Evolutionary conservation across 2,113 vertebrate species (phyloP).

Genomic region (Stigmatopora nigra): DNA sequence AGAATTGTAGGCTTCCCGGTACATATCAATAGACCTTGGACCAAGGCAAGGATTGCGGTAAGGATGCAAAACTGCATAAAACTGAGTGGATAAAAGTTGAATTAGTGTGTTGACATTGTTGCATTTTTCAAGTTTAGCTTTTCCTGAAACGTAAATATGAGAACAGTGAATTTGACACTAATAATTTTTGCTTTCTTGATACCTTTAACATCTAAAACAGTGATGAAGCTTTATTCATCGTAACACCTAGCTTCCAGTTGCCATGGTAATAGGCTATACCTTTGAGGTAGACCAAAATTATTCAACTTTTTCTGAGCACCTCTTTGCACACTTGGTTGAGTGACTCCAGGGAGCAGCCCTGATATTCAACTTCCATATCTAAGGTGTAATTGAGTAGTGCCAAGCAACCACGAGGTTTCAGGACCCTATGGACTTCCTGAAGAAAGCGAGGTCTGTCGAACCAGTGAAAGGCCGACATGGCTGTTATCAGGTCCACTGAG

Average conservation of each 20-base stretch:
- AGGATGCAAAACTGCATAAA: constrained; percentile 47
- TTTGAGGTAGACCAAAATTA: background rate
- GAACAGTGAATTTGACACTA: no score
- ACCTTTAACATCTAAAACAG: no score
- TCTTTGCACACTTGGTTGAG: constrained; percentile 68
- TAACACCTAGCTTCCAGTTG: no score
- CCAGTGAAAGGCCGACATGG: constrained; percentile 77
- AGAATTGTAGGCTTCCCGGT: constrained; percentile 62
- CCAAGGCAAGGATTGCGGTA: constrained; percentile 49
- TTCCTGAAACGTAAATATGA: no score
- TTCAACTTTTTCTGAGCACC: constrained; percentile 48
- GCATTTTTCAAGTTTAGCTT: no score
- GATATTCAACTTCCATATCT: constrained; percentile 65
- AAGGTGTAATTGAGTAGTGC: constrained; percentile 69
- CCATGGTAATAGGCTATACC: background rate
- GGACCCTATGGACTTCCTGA: constrained; percentile 64
- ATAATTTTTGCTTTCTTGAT: no score
- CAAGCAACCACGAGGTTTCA: constrained; percentile 70
- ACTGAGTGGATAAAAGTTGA: constrained; percentile 35
- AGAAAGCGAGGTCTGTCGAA: constrained; percentile 69
- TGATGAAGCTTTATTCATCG: no score
- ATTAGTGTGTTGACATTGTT: background rate
- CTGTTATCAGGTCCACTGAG: constrained; percentile 71
- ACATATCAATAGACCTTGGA: constrained; percentile 34
- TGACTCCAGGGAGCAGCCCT: constrained; percentile 51